Conservation (phyloP, 1,140 invertebrate species). For the Tenebrio molitor region DNA sequence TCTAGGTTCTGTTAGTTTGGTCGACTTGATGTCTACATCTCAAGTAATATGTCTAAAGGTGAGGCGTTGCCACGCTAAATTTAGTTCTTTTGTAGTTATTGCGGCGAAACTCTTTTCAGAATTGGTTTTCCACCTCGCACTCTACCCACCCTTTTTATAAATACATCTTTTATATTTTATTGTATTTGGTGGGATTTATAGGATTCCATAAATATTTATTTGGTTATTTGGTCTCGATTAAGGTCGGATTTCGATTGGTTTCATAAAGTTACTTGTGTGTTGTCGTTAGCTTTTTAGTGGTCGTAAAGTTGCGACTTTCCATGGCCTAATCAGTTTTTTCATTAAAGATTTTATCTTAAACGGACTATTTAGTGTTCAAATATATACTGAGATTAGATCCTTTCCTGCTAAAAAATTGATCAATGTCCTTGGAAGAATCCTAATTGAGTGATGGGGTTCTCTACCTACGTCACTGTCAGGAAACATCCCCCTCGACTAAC, state of each 20-base stretch:
- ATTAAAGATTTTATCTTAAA: background rate
- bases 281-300: background rate
- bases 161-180: background rate
- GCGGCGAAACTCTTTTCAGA: background rate
- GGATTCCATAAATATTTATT: constrained; percentile 24
- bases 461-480: background rate
- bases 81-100: background rate
- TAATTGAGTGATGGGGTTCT: background rate
- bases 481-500: background rate
- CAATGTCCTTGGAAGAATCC: background rate
- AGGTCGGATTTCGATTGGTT: background rate
- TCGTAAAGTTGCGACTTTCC: background rate
- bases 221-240: background rate
- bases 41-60: no score
- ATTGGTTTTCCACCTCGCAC: background rate
- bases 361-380: background rate
- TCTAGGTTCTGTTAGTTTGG: no score
- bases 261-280: background rate
- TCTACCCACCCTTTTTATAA: background rate
- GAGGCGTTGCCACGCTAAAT: background rate
- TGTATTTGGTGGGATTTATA: background rate
- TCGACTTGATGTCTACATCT: no score
- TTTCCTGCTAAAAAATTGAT: background rate
- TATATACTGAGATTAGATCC: background rate
- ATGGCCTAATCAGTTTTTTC: background rate